Conservation (phyloP, 2,888 invertebrate genomes). For the Sarcophaga variegata region DNA sequence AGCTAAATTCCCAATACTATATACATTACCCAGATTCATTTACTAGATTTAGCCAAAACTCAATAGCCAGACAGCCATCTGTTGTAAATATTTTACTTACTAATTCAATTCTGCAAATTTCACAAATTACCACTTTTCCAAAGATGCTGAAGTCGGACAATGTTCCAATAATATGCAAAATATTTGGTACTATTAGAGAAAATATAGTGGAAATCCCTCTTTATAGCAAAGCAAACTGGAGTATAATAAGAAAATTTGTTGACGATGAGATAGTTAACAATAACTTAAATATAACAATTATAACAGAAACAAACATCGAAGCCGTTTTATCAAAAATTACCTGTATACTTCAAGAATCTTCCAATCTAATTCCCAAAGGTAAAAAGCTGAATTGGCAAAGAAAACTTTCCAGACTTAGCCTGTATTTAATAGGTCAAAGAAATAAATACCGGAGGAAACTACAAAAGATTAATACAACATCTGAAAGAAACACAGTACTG, state of each 20-base stretch:
- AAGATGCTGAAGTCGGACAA: neutral
- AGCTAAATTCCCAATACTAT: neutral
- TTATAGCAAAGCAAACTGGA: constrained; percentile 14
- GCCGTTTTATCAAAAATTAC: neutral
- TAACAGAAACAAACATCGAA: constrained; percentile 9
- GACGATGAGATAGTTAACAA: neutral
- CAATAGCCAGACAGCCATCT: neutral
- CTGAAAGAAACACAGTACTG: neutral
- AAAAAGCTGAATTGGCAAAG: neutral
- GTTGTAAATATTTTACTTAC: neutral
- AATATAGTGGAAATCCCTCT: neutral
- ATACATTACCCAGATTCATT: neutral
- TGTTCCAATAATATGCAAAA: neutral
- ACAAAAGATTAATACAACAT: no score
- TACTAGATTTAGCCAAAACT: neutral
- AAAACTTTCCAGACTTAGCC: neutral
- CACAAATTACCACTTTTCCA: no score
- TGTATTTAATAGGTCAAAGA: constrained; percentile 24
- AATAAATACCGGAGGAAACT: neutral
- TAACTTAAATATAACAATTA: neutral
- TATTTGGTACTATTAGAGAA: neutral
- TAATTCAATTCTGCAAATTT: no score
- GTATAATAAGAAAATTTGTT: neutral
- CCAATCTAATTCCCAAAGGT: neutral
- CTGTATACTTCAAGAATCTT: constrained; percentile 9